Evolutionary conservation across 2,888 invertebrate genomes (phyloP).

Genomic region (Serrognathus titanus): DNA sequence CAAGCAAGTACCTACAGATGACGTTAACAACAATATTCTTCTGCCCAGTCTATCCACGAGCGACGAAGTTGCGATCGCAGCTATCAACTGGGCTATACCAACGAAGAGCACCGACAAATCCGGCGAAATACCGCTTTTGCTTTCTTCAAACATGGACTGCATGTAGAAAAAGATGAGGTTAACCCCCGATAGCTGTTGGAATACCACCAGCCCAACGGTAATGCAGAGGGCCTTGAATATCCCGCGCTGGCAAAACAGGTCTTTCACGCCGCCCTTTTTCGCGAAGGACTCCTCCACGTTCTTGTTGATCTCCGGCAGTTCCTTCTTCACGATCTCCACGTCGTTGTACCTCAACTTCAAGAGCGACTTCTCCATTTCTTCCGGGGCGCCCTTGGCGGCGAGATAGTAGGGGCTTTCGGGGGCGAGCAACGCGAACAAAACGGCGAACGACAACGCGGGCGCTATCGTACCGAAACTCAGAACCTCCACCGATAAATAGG

Average conservation of each 20-base stretch:
- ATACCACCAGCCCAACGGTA: conserved; percentile 38
- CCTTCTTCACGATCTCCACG: conserved; percentile 57
- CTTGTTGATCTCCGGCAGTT: conserved; percentile 49
- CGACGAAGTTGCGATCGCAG: conserved; percentile 65
- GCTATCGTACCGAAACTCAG: conserved; percentile 64
- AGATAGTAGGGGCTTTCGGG: conserved; percentile 76
- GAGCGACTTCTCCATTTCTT: conserved; percentile 63
- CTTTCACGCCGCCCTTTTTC: conserved; percentile 38
- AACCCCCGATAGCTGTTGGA: conserved; percentile 56
- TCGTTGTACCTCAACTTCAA: conserved; percentile 64
- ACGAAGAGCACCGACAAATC: conserved; percentile 71
- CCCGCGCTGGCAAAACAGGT: conserved; percentile 34
- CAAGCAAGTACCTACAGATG: conserved; percentile 61
- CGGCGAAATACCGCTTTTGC: conserved; percentile 49
- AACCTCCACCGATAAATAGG: conserved; percentile 61
- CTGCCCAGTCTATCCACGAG: conserved; percentile 76
- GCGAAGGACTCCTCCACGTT: conserved; percentile 40
- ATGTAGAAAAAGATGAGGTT: conserved; percentile 76
- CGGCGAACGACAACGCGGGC: conserved; percentile 42
- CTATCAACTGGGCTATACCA: conserved; percentile 68
- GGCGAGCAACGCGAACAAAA: conserved; percentile 65
- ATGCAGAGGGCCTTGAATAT: conserved; percentile 45
- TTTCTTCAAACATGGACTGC: conserved; percentile 61
- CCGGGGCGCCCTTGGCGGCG: conserved; percentile 54
- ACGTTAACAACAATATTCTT: conserved; percentile 65